Evolutionary conservation across 2,113 vertebrate genomes (phyloP).

Genomic region (Cynocephalus volans): DNA sequence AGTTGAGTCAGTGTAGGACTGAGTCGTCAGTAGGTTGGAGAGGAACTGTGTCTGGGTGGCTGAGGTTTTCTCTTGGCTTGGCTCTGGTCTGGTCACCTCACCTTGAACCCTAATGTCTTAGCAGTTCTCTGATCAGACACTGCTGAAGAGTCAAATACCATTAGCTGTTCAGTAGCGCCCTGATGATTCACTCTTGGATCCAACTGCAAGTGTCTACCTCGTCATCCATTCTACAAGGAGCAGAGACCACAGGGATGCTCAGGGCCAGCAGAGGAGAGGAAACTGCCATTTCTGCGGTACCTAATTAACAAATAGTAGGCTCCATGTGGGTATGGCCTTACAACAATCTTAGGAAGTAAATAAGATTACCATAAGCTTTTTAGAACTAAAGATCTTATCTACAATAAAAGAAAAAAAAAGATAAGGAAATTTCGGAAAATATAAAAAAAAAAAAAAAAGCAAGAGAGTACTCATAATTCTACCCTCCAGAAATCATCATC

Average conservation of each 20-base stretch:
- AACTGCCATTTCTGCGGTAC: not conserved
- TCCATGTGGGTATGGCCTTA: not conserved
- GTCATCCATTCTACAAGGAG: not conserved
- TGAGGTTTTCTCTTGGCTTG: not conserved
- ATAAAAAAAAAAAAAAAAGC: not conserved
- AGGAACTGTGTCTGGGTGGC: not conserved
- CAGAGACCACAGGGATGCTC: not conserved
- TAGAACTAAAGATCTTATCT: not conserved
- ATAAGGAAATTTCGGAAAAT: slow-evolving; percentile 18
- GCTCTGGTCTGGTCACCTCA: not conserved
- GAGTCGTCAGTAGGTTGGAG: not conserved
- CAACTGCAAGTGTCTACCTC: not conserved
- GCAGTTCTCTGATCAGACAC: not conserved
- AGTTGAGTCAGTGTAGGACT: not conserved
- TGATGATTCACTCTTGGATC: not conserved
- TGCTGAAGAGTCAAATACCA: not conserved
- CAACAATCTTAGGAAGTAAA: not conserved
- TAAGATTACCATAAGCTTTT: not conserved
- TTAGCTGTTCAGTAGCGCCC: not conserved
- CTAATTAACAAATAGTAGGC: too few relatives aligned
- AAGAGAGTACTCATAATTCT: not conserved
- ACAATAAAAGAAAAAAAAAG: not conserved
- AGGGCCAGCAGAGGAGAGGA: not conserved
- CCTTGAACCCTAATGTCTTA: not conserved
- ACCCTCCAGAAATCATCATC: not conserved